Evolutionary conservation across 2,888 invertebrate genomes (phyloP).

Genomic region (Oithona nana): DNA sequence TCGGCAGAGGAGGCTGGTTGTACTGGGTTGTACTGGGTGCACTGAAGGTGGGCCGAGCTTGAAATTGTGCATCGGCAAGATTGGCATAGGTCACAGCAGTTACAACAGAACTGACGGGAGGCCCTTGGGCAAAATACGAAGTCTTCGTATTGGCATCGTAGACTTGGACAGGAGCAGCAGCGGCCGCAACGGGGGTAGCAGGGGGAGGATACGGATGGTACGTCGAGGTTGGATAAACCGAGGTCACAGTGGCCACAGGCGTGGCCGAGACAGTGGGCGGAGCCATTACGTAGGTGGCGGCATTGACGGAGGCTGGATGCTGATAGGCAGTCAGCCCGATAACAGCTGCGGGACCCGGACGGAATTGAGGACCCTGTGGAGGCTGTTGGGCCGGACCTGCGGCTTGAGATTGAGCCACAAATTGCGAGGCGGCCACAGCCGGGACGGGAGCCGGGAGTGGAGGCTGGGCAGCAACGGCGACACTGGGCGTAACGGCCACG

Average conservation of each 20-base stretch:
- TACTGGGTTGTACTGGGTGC: background rate
- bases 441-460: slow-evolving; percentile 19
- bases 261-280: background rate
- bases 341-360: no score
- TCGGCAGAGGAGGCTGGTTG: background rate
- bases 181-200: slow-evolving; percentile 1
- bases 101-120: background rate
- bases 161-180: background rate
- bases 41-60: slow-evolving; percentile 10
- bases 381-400: background rate
- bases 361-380: background rate
- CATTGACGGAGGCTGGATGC: no score
- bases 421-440: background rate
- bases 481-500: slow-evolving; percentile 19
- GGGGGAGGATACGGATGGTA: background rate
- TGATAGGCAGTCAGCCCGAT: background rate
- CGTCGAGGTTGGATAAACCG: background rate
- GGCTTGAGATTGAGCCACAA: background rate
- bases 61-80: background rate
- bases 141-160: background rate
- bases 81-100: background rate
- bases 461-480: slow-evolving; percentile 20
- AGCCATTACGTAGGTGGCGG: background rate
- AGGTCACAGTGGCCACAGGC: background rate
- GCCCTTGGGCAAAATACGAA: background rate